A percentile compares a stretch with the other conserved stretches of the same genome.
Evolutionary conservation across 2,797 vertebrate species (phyloP).

Genomic region (Scyliorhinus canicula): DNA sequence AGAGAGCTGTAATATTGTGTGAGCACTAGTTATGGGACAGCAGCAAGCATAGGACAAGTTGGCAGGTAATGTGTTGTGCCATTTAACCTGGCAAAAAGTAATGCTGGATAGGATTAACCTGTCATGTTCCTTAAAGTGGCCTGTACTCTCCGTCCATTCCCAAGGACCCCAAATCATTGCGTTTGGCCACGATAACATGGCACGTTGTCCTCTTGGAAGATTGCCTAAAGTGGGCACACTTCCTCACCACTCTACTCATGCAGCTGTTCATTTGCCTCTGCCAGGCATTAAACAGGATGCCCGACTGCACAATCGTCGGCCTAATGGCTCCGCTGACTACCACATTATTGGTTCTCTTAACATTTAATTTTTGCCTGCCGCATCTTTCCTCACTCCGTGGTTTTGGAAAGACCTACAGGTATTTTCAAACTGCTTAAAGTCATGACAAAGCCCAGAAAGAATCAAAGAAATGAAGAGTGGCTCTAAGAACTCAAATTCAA

Average conservation of each 20-base stretch:
- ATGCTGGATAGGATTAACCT: background rate
- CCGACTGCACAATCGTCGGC: background rate
- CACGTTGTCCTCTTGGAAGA: too few species aligned
- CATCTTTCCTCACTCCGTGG: background rate
- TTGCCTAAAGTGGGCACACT: too few species aligned
- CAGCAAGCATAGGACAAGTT: background rate
- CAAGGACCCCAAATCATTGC: background rate
- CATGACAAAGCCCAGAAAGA: background rate
- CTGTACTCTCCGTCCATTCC: background rate
- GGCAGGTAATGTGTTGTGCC: background rate
- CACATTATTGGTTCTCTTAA: background rate
- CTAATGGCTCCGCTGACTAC: background rate
- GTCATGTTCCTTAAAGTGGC: background rate
- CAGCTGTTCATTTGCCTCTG: background rate
- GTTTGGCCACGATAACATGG: background rate
- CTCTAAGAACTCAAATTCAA: background rate
- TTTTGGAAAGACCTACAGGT: background rate
- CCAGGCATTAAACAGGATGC: background rate
- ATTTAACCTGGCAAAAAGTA: background rate
- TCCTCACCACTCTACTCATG: background rate
- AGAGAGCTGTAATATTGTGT: background rate
- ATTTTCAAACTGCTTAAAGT: background rate
- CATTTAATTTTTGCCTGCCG: background rate
- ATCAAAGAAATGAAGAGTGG: background rate
- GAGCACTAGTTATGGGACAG: background rate